Evolutionary conservation across 2,888 invertebrate genomes (phyloP).

Genomic region (Xylota segnis): DNA sequence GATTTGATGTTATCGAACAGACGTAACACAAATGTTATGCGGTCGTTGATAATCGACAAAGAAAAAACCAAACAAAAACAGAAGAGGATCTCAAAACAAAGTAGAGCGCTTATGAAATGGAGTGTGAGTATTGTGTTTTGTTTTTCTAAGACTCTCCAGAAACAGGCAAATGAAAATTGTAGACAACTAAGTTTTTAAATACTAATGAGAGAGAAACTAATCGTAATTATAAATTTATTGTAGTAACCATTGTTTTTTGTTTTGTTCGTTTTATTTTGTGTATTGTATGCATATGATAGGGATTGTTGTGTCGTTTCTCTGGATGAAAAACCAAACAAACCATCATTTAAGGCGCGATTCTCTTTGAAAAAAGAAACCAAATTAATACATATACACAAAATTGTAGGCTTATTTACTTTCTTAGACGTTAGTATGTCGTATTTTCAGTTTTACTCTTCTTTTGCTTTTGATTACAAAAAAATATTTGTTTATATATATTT

Average conservation of each 20-base stretch:
- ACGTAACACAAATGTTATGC: conserved; percentile 78
- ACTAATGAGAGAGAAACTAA: conserved; percentile 44
- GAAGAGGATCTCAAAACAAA: not conserved
- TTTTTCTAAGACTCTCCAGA: conserved; percentile 29
- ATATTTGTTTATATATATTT: conserved; percentile 52
- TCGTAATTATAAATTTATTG: conserved; percentile 54
- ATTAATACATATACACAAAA: conserved; percentile 58
- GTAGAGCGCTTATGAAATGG: conserved; percentile 7
- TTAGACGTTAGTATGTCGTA: conserved; percentile 37
- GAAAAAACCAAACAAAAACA: not conserved
- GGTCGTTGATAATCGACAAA: conserved; percentile 75
- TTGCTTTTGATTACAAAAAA: conserved; percentile 67
- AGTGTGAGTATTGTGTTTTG: conserved; percentile 39
- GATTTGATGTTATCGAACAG: conserved; percentile 75
- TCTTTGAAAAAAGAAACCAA: conserved; percentile 51
- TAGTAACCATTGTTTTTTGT: conserved; percentile 62
- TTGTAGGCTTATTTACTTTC: conserved; percentile 33
- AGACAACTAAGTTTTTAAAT: conserved; percentile 29
- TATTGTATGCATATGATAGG: conserved; percentile 59
- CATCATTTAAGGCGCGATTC: conserved; percentile 71
- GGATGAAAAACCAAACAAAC: conserved; percentile 44
- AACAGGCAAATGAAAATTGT: conserved; percentile 37
- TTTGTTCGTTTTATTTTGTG: conserved; percentile 37
- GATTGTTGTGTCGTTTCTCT: conserved; percentile 34
- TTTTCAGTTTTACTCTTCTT: conserved; percentile 1